Percentiles rank a stretch among this genome's conserved stretches.
phyloP scores from a whole-genome alignment of 1,140 invertebrate genomes.

The Papilio polyxenes region DNA sequence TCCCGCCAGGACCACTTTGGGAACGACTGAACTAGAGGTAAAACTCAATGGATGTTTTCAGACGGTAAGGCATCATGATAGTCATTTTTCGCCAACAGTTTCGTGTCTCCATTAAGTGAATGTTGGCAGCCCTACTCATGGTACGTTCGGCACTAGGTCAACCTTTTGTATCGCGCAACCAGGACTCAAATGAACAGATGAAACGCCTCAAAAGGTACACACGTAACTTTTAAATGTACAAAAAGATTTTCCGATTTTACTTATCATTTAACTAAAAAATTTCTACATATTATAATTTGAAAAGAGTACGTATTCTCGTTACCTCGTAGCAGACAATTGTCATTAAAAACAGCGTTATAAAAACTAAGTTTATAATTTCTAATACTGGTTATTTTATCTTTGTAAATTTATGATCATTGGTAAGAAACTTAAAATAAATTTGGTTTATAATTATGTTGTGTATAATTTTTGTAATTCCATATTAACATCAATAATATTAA shows the following conservation, averaged over 20 bases:
- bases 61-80: background rate
- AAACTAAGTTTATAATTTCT: no score
- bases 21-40: background rate
- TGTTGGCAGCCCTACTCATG: background rate
- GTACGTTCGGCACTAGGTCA: slow-evolving; percentile 5
- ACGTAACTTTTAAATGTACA: background rate
- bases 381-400: background rate
- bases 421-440: no score
- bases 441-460: no score
- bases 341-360: no score
- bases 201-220: slow-evolving; percentile 4
- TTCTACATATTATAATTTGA: background rate
- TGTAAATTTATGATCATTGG: background rate
- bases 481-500: slow-evolving; percentile 10
- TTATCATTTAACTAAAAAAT: background rate
- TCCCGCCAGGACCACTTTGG: background rate
- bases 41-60: no score
- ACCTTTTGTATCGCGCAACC: slow-evolving; percentile 19
- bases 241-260: background rate
- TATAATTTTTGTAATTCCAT: background rate
- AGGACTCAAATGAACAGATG: slow-evolving; percentile 23
- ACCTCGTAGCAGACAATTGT: no score
- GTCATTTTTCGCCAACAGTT: background rate
- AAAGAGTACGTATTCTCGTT: no score
- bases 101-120: background rate